These are phyloP conservation scores for Gerris buenoi DNA, from an alignment of 1,140 invertebrate genomes.

Conservation along the genomic window DNA sequence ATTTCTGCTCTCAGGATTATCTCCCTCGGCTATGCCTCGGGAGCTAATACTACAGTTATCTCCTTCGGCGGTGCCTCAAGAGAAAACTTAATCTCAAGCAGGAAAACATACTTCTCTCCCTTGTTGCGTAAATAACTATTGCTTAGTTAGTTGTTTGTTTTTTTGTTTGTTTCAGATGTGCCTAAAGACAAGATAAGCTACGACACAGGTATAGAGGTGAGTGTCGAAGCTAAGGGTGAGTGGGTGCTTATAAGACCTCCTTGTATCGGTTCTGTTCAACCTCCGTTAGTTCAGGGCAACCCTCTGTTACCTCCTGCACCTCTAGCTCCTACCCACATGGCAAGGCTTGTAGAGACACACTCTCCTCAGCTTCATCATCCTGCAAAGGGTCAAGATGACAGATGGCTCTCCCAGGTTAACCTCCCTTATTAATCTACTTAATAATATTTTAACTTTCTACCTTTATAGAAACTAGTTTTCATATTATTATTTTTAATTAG, in stretches of 20 bases:
- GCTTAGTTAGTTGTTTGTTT: too few species aligned
- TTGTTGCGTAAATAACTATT: too few species aligned
- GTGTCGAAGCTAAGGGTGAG: slow-evolving; percentile 70
- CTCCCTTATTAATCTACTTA: too few species aligned
- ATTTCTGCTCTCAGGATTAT: too few species aligned
- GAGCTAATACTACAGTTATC: too few species aligned
- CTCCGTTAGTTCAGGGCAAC: slow-evolving; percentile 23
- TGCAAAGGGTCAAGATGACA: slow-evolving; percentile 20
- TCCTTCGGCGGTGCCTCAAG: too few species aligned
- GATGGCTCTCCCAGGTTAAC: slow-evolving; percentile 30
- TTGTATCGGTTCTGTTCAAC: slow-evolving; percentile 35
- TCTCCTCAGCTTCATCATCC: slow-evolving; percentile 5
- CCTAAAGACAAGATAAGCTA: slow-evolving; percentile 80
- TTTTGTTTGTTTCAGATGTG: slow-evolving; percentile 38
- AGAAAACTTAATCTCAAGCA: too few species aligned
- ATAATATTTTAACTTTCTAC: too few species aligned
- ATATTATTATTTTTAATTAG: too few species aligned
- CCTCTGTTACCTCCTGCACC: slow-evolving; percentile 13
- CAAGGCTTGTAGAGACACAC: background rate
- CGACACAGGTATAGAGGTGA: slow-evolving; percentile 74
- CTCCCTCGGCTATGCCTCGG: too few species aligned
- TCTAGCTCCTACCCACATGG: background rate
- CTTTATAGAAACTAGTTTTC: too few species aligned
- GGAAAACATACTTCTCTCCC: too few species aligned
- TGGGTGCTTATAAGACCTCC: slow-evolving; percentile 66